These are phyloP conservation scores for Apocheima hispidaria DNA, from an alignment of 2,888 invertebrate species.

Conservation along the genomic window DNA sequence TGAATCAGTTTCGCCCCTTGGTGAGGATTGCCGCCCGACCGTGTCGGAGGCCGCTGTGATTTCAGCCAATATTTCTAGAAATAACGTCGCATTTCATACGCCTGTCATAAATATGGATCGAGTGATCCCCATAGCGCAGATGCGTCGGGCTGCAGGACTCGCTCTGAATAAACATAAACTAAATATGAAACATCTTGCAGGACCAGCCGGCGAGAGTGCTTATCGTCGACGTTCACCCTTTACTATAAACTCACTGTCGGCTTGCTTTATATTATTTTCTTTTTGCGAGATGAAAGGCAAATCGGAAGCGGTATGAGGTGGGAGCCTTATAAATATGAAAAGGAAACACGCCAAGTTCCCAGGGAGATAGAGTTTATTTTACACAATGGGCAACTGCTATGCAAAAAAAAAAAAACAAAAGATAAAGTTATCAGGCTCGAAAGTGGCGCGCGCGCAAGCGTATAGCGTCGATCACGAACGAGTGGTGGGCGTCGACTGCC, in stretches of 20 bases:
- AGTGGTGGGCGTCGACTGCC: no score
- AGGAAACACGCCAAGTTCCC: no score
- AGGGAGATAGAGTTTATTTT: no score
- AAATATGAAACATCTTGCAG: not conserved
- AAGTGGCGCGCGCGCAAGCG: no score
- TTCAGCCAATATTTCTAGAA: conserved; percentile 11
- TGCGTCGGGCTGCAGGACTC: conserved; percentile 2
- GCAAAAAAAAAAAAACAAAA: no score
- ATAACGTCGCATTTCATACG: conserved; percentile 13
- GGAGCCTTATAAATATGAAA: no score
- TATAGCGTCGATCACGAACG: no score
- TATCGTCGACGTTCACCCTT: conserved; percentile 1
- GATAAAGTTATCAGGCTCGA: no score
- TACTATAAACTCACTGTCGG: not conserved
- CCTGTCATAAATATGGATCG: conserved; percentile 16
- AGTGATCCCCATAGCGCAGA: conserved; percentile 9
- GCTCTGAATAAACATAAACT: conserved; percentile 3
- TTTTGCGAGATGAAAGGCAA: not conserved
- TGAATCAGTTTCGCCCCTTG: no score
- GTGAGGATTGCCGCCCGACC: no score
- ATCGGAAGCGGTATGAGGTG: no score
- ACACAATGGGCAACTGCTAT: no score
- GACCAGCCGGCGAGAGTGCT: not conserved
- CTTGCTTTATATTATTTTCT: not conserved
- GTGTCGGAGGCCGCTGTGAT: conserved; percentile 6